A percentile compares a stretch with the other conserved stretches of the same genome.
phyloP scores from a whole-genome alignment of 1,140 invertebrate species.

The Aphelenchoides besseyi region DNA sequence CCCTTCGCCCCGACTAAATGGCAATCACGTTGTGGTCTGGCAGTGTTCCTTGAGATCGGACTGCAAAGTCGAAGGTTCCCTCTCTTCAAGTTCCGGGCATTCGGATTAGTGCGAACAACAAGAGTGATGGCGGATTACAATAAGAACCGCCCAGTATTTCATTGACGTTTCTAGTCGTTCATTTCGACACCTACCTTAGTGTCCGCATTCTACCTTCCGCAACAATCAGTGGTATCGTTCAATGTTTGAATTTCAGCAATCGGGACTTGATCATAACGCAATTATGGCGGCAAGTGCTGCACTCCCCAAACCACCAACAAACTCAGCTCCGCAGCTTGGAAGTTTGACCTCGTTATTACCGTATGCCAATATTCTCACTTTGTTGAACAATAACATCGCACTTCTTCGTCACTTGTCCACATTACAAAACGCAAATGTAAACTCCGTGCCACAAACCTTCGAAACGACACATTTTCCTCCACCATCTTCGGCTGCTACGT shows the following conservation, averaged over 20 bases:
- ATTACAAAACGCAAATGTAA: background rate
- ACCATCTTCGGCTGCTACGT: constrained; percentile 1
- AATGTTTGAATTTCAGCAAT: constrained; percentile 10
- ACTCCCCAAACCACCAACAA: background rate
- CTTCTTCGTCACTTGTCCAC: background rate
- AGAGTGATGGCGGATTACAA: background rate
- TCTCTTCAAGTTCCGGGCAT: background rate
- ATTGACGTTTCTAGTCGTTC: background rate
- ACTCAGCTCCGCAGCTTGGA: background rate
- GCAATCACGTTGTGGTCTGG: background rate
- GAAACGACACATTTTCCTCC: background rate
- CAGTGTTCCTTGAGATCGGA: too few species aligned
- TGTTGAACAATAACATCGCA: constrained; percentile 5
- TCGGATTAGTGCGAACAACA: background rate
- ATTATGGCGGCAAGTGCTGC: background rate
- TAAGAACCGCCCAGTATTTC: background rate
- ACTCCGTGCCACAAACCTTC: background rate
- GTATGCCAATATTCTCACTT: constrained; percentile 10
- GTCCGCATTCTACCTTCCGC: too few species aligned
- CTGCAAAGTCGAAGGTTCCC: background rate
- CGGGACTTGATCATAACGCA: background rate
- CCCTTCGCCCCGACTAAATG: background rate
- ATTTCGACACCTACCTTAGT: too few species aligned
- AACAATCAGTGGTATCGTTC: too few species aligned
- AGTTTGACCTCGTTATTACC: constrained; percentile 9